Percentiles rank a stretch among this genome's conserved stretches.
These are phyloP conservation scores for Theodoxus fluviatilis DNA, from an alignment of 2,888 invertebrate genomes.

Conservation along the genomic window DNA sequence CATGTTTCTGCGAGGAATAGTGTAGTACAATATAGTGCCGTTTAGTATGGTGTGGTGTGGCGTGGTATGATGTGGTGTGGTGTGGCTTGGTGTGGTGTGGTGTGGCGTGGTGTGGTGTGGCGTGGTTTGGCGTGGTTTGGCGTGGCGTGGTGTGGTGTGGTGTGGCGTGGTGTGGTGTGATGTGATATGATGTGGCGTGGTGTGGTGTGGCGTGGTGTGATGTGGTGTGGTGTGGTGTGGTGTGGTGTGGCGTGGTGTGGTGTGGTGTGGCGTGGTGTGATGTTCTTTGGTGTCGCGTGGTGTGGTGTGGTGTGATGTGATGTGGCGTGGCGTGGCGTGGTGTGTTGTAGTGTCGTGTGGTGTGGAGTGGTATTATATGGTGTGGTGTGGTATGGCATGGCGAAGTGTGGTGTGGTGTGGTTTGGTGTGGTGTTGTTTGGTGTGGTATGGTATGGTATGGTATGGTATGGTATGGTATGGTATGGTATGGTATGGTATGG, in stretches of 20 bases:
- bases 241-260: conserved; percentile 13
- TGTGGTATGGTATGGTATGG: not conserved
- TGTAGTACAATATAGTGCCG: not conserved
- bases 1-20: no score
- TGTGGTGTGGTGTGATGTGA: not conserved
- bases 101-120: not conserved
- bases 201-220: conserved; percentile 5
- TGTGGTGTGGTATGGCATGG: not conserved
- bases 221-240: conserved; percentile 7
- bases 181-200: not conserved
- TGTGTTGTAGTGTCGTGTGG: not conserved
- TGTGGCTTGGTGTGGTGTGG: not conserved
- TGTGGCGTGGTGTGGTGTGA: conserved; percentile 9
- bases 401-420: not conserved
- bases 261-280: not conserved
- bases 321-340: not conserved
- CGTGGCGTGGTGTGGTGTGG: not conserved
- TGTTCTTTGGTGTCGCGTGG: not conserved
- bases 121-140: not conserved
- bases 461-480: not conserved
- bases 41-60: not conserved
- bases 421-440: no score
- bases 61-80: not conserved
- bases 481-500: conserved; percentile 1
- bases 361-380: not conserved